Evolutionary conservation across 2,797 vertebrate species (phyloP), one percentile per base, ranked within the genome.

Genomic region (Passerculus sandwichensis): DNA sequence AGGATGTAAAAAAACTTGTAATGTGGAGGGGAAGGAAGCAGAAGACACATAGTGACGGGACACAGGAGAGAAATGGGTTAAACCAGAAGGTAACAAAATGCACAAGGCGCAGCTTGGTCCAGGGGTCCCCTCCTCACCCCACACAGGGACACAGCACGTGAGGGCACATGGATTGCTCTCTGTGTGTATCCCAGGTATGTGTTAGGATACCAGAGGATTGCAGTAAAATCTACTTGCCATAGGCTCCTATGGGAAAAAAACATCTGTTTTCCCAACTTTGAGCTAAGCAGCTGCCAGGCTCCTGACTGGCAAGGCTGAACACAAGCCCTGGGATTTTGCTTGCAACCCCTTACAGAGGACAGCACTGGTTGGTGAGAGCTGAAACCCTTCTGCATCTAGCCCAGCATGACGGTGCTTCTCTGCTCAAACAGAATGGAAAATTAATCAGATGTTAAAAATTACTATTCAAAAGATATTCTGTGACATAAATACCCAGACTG

Each of bases 91-190:
- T 51, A 15, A 32, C 13, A 54, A 78, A 51, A 30, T 19, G 26
- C 23, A 45, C 36, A 38, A 53, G 9, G 42, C 21, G 22, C 70
- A 53, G 7, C 23, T 56, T 1, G 1, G 21, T 32, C 25, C 64
- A 56, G 48, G 61, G 10, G 15, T 72, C 23, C 47, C 45, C 16
- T 50, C 34, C 51, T 62, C 17, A 75, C 13, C 42, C 53, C 6
- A 0, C 23, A 7, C 25, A 7, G 54, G 54, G 59, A 42, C 15
- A 12, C 3, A 19, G 23, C 0, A 1, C 0, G 0, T 40, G 38
- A 40, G 38, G 30, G 6, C 2, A 12, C 44, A 13, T 0, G 0
- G 8, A 20, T 7, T 3, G 1, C 2, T 6, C 22, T 79, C 27
- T 30, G 25, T 13, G 51, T 5, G 7, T 44, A 50, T 22, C 64